Evolutionary conservation across 1,140 invertebrate species (phyloP), one percentile per base, ranked within the genome.

Genomic region (Pogonus chalceus): DNA sequence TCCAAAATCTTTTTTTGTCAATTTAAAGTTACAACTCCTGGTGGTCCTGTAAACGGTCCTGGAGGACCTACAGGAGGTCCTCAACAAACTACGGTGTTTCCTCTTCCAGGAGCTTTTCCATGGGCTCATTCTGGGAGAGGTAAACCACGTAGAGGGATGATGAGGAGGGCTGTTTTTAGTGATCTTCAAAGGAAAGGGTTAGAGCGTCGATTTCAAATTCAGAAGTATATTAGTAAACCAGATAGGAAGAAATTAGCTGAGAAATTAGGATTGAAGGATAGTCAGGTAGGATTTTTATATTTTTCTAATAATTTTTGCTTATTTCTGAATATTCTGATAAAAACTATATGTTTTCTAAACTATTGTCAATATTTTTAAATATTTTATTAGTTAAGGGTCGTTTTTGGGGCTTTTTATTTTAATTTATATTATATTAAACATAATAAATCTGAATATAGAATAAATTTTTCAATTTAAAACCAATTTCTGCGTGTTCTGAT

Each of bases 151-250:
- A 75, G 93, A 9, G 93, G 93, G 0, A 96, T 97, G 92, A 91
- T 97, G 85, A 73, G 93, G 23, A 73, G 92, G 62, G 91, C 91
- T 2, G 91, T 95, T 23, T 89, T 90, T 73, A 95, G 89, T 48
- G 92, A 96, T 66, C 80, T 92, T 0, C 95, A 98, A 66, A 74
- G 94, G 49, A 92, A 95, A 60, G 94, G 94, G 0, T 74, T 98
- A 49, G 95, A 98, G 72, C 88, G 93, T 60, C 73, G 92, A 61
- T 98, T 97, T 72, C 91, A 94, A 69, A 80, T 94, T n/a, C 94
- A 98, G 72, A 96, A 97, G 71, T 98, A 98, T 71, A 97, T 98
- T 64, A 95, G 90, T 54, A 98, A 98, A 70, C 93, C 93, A 0
- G 94, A 98, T 71, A 80, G 95, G 65, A 91, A 96, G 72, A 96